Base-by-base conservation (phyloP, 2,797 vertebrate genomes). In the Sphenodon punctatus region DNA sequence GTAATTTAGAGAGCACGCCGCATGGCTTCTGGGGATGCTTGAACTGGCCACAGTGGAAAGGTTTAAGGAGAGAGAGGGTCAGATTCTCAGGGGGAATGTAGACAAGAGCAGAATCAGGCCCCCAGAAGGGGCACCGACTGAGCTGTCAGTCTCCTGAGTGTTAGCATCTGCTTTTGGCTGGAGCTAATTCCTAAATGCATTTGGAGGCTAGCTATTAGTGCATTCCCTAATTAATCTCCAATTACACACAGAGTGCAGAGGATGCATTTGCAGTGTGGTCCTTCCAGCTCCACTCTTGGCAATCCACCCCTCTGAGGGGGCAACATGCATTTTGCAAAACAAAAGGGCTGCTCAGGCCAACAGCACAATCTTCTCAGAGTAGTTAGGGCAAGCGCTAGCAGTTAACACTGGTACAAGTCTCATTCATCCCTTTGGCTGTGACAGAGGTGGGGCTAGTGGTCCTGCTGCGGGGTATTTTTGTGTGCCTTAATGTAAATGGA, bases 171-270 rank as follows among this genome's bases (percentile, higher is more conserved):
- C 34, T 72, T 46, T 0, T 0, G 67, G 68, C 61, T 67, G 80
- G 39, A 86, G 74, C 82, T 4, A 86, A 45, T 61, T 67, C 53
- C 56, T 73, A 80, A 64, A 30, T 13, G 32, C 75, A 22, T 80
- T 78, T 84, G 75, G 88, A 90, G 41, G 73, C 78, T 75, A 85
- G 39, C 53, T 88, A 60, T 45, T 46, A 78, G 48, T 53, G 79
- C 89, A 90, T 85, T 91, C 88, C 89, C 83, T 82, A 88, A 91
- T 89, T 92, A 90, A 93, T 91, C 91, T 91, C 84, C 87, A 89
- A 93, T 93, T 92, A 91, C 70, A 87, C 80, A 88, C 25, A 82
- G 87, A 92, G 90, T 88, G 88, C 23, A n/a, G n/a, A n/a, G n/a
- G n/a, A 68, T 55, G 88, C 88, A 91, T 90, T 88, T 88, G 90